Base-by-base conservation (phyloP, 2,113 vertebrate genomes). In the Megaleporinus macrocephalus region DNA sequence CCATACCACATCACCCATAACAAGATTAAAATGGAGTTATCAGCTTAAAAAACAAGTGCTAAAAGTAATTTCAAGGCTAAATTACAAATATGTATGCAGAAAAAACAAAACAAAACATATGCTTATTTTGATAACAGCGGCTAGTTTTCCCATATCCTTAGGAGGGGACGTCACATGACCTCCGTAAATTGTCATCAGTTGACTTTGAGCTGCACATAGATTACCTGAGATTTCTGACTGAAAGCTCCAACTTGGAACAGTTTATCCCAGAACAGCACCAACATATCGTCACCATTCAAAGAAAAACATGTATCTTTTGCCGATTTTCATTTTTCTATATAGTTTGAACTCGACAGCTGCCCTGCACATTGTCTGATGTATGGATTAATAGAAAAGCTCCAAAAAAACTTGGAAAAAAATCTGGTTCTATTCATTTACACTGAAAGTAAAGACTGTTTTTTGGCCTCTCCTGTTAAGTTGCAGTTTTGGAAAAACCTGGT, bases 41-140 rank as follows among this genome's bases (percentile, higher is more conserved):
- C 47, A 33, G 74, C 33, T 33, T 77, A 68, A 66, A 78, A 69
- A 69, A 68, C 44, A 78, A 69, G 63, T 69, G 63, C 63, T 69
- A 69, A 69, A 78, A 49, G 29, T 78, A 78, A 4, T 26, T 78
- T 69, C 5, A 16, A 77, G 53, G 20, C 29, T 66, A 66, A 78
- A 69, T 69, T 15, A n/a, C 75, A 51, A 44, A 44, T 9, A 44
- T 11, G 49, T 20, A 11, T 59, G 15, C 5, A 14, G 20, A 51
- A 30, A 55, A 55, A 33, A 68, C 33, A 26, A 11, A 55, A 12
- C 6, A 22, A n/a, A 68, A 30, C 11, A 30, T 14, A n/a, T 22
- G 22, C 44, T 20, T 68, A 20, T 30, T 33, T 65, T 29, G 62
- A 68, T 18, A 68, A 33, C 3, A 3, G 1, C 20, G 62, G 30